Conservation (phyloP, 2,888 invertebrate species). For the Dynastes grantii region DNA sequence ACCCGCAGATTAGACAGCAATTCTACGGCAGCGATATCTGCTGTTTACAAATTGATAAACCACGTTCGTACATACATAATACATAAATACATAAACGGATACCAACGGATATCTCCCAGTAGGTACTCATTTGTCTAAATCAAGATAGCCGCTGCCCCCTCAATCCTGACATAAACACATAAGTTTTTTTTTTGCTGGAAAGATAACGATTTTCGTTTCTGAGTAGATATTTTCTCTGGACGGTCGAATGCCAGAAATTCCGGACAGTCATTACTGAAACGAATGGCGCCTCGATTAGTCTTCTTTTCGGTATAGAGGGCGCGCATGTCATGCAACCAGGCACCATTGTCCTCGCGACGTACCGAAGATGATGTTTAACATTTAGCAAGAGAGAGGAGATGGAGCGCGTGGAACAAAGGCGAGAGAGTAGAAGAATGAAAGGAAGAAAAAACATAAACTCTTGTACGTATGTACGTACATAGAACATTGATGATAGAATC, state of each 20-base stretch:
- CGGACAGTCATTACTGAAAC: slow-evolving; percentile 45
- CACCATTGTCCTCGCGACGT: slow-evolving; percentile 32
- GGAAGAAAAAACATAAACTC: background rate
- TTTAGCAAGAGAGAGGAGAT: slow-evolving; percentile 17
- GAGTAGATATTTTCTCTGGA: slow-evolving; percentile 7
- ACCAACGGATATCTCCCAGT: background rate
- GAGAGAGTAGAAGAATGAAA: slow-evolving; percentile 1
- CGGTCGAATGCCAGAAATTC: slow-evolving; percentile 31
- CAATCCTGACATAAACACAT: slow-evolving; percentile 19
- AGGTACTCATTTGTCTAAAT: slow-evolving; percentile 8
- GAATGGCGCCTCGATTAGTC: slow-evolving; percentile 46
- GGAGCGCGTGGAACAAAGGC: slow-evolving; percentile 24
- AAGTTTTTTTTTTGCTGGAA: slow-evolving; percentile 3
- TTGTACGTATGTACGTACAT: slow-evolving; percentile 7
- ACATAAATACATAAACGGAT: background rate
- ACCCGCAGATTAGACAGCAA: slow-evolving; percentile 20
- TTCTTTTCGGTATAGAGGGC: slow-evolving; percentile 37
- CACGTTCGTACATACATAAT: background rate
- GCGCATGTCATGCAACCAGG: slow-evolving; percentile 10
- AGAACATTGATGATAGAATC: slow-evolving; percentile 23
- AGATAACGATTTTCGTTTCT: slow-evolving; percentile 41
- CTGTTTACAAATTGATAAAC: slow-evolving; percentile 41
- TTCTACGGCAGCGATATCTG: slow-evolving; percentile 15
- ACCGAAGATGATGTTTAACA: slow-evolving; percentile 29
- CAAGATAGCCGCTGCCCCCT: slow-evolving; percentile 17